A percentile compares a stretch with the other conserved stretches of the same genome.
Evolutionary conservation across 2,888 invertebrate species (phyloP).

Genomic region (Drosophila glabriapex): DNA sequence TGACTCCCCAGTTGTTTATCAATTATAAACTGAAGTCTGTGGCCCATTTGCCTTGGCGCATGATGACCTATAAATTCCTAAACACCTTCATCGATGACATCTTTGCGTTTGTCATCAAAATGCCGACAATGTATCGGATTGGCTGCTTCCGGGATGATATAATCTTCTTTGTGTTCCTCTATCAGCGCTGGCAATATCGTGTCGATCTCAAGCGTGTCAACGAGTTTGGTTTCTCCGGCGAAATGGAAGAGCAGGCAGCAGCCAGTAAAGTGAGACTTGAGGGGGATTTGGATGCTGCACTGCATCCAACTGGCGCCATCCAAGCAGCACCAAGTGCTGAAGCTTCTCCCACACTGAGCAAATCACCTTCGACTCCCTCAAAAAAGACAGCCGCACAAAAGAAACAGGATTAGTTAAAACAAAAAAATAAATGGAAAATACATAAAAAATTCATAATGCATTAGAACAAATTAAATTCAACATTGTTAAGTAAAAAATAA

Average conservation of each 20-base stretch:
- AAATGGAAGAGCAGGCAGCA: constrained; percentile 87
- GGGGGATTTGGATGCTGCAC: constrained; percentile 16
- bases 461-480: constrained; percentile 56
- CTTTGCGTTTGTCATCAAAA: constrained; percentile 99
- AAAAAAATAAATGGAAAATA: neutral
- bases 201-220: constrained; percentile 97
- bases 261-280: constrained; percentile 48
- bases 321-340: constrained; percentile 31
- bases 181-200: constrained; percentile 99
- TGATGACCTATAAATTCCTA: constrained; percentile 99
- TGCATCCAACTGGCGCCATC: constrained; percentile 47
- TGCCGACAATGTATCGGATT: constrained; percentile 99
- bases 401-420: constrained; percentile 82
- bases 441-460: constrained; percentile 13
- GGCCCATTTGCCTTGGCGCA: constrained; percentile 99
- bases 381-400: constrained; percentile 82
- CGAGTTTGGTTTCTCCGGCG: constrained; percentile 99
- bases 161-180: constrained; percentile 99
- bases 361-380: constrained; percentile 40
- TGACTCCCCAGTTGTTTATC: constrained; percentile 99
- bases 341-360: neutral
- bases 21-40: constrained; percentile 99
- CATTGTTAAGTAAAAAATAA: constrained; percentile 32
- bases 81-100: constrained; percentile 99
- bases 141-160: constrained; percentile 99